phyloP scores from a whole-genome alignment of 1,140 invertebrate genomes.

The Pseudomyrmex gracilis region DNA sequence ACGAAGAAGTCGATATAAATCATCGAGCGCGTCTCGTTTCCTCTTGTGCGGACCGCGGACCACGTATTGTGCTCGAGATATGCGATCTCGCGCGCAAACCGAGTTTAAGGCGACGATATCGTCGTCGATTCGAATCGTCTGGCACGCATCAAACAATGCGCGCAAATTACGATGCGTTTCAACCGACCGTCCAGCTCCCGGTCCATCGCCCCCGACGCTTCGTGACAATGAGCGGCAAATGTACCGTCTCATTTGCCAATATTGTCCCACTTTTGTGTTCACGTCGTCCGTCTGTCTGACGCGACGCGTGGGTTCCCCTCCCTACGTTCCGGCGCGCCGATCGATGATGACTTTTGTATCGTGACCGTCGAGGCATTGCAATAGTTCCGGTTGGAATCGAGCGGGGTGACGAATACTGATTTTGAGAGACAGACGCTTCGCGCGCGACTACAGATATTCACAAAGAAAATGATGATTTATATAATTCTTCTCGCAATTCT shows the following conservation, averaged over 20 bases:
- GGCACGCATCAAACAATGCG: slow-evolving; percentile 80
- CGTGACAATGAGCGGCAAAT: slow-evolving; percentile 79
- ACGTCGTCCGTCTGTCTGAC: slow-evolving; percentile 27
- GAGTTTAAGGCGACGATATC: slow-evolving; percentile 52
- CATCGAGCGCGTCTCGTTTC: slow-evolving; percentile 56
- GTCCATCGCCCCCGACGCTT: slow-evolving; percentile 71
- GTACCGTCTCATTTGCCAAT: slow-evolving; percentile 84
- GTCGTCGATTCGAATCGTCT: slow-evolving; percentile 70
- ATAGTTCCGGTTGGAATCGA: slow-evolving; percentile 36
- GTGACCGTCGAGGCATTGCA: slow-evolving; percentile 42
- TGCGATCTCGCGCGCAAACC: not conserved
- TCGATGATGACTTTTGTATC: slow-evolving; percentile 71
- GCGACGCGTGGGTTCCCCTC: slow-evolving; percentile 40
- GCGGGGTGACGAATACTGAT: slow-evolving; percentile 61
- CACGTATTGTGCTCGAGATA: not conserved
- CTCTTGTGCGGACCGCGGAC: too few species aligned
- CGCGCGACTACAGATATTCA: not conserved
- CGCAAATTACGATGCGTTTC: slow-evolving; percentile 78
- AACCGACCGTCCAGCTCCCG: slow-evolving; percentile 58
- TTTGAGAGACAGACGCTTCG: slow-evolving; percentile 17
- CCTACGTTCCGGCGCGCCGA: slow-evolving; percentile 14
- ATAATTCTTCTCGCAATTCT: not conserved
- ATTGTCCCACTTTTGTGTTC: slow-evolving; percentile 84
- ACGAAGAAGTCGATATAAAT: slow-evolving; percentile 62
- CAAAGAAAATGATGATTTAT: not conserved